Conservation (phyloP, 2,113 vertebrate species). For the Nyctibius bracteatus region DNA sequence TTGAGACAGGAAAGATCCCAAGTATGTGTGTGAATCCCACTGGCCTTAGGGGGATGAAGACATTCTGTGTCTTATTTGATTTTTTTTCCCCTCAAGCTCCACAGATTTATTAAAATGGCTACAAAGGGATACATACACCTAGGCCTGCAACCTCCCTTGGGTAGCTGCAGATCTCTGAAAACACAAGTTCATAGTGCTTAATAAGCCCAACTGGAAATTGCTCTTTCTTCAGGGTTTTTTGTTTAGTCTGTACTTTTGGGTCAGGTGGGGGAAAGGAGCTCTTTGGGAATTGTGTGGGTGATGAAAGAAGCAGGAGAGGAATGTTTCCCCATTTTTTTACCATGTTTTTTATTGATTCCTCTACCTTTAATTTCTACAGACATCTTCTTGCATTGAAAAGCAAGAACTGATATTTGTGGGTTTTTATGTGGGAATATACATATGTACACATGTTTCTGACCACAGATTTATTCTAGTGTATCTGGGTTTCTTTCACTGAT, state of each 20-base stretch:
- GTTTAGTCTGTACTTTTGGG: not conserved
- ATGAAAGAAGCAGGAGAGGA: not conserved
- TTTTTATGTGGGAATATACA: not conserved
- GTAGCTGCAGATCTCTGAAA: not conserved
- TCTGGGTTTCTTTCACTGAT: not conserved
- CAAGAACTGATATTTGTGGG: not conserved
- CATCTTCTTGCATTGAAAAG: not conserved
- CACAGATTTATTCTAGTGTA: not conserved
- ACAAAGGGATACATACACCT: not conserved
- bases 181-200: not conserved
- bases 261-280: not conserved
- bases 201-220: not conserved
- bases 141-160: not conserved
- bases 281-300: conserved; percentile 11
- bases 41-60: not conserved
- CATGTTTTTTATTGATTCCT: not conserved
- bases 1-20: not conserved
- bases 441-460: not conserved
- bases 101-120: not conserved
- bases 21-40: not conserved
- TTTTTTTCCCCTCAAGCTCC: not conserved
- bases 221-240: not conserved
- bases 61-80: not conserved
- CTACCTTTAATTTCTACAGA: not conserved
- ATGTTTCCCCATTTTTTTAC: not conserved